A percentile compares a stretch with the other conserved stretches of the same genome.
phyloP scores from a whole-genome alignment of 2,113 vertebrate genomes.

The Platycercus adscitus region DNA sequence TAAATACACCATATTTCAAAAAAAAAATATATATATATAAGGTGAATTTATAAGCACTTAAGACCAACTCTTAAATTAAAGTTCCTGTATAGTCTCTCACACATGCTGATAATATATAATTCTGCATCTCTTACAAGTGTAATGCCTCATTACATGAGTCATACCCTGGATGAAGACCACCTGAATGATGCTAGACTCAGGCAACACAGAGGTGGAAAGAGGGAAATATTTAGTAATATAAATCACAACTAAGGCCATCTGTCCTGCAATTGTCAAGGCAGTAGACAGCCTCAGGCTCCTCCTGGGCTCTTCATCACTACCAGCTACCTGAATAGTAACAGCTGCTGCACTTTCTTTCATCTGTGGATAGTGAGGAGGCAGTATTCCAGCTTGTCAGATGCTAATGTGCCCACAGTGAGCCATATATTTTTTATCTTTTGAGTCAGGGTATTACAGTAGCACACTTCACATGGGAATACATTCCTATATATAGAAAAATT shows the following conservation, averaged over 20 bases:
- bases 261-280: slow-evolving; percentile 69
- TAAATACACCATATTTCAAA: background rate
- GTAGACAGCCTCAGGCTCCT: slow-evolving; percentile 59
- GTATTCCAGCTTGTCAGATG: slow-evolving; percentile 64
- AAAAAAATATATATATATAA: background rate
- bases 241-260: slow-evolving; percentile 64
- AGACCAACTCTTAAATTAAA: background rate
- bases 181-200: background rate
- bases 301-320: slow-evolving; percentile 68
- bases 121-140: background rate
- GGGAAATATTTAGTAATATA: slow-evolving; percentile 56
- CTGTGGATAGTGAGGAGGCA: slow-evolving; percentile 45
- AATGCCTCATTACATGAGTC: slow-evolving; percentile 5
- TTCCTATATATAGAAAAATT: slow-evolving; percentile 43
- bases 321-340: slow-evolving; percentile 71
- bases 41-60: background rate
- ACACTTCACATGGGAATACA: background rate
- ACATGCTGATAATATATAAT: background rate
- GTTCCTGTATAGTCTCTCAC: background rate
- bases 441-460: slow-evolving; percentile 42
- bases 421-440: slow-evolving; percentile 66
- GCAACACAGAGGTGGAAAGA: slow-evolving; percentile 22
- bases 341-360: slow-evolving; percentile 70
- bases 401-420: slow-evolving; percentile 41
- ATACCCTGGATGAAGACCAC: slow-evolving; percentile 22